Conservation (phyloP, 2,113 vertebrate genomes). For the Gadus macrocephalus region DNA sequence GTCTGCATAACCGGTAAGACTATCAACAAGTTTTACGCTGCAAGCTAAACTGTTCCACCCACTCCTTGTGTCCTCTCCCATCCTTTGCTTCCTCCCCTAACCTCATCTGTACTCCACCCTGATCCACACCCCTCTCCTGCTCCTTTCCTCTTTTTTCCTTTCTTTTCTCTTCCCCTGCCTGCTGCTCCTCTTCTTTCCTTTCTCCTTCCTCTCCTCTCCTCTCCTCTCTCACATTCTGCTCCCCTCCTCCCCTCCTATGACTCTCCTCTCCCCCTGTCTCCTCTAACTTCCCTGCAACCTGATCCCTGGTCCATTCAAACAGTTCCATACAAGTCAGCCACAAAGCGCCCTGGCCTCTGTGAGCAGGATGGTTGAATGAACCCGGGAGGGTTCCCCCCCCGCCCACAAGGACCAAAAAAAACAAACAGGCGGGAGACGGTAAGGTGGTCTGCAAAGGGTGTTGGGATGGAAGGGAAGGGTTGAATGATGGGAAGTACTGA, state of each 20-base stretch:
- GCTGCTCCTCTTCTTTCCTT: constrained; percentile 10
- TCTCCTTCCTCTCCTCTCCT: constrained; percentile 18
- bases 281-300: constrained; percentile 53
- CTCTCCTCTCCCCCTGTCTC: constrained; percentile 14
- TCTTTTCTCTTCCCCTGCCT: not conserved
- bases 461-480: too few species aligned
- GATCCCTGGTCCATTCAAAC: constrained; percentile 58
- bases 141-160: too few species aligned
- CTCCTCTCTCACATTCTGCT: constrained; percentile 22
- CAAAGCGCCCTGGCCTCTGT: constrained; percentile 55
- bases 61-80: constrained; percentile 10
- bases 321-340: constrained; percentile 53
- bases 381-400: constrained; percentile 32
- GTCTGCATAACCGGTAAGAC: constrained; percentile 23
- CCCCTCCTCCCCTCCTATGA: constrained; percentile 6
- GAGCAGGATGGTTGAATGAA: constrained; percentile 75
- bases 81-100: not conserved
- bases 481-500: too few species aligned
- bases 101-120: too few species aligned
- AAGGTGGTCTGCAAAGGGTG: not conserved
- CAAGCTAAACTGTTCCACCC: constrained; percentile 31
- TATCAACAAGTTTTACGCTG: constrained; percentile 43
- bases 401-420: constrained; percentile 1
- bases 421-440: not conserved
- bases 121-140: too few species aligned